These are phyloP conservation scores for Nephrotoma guestfalica DNA, from an alignment of 2,888 invertebrate genomes.

Conservation along the genomic window DNA sequence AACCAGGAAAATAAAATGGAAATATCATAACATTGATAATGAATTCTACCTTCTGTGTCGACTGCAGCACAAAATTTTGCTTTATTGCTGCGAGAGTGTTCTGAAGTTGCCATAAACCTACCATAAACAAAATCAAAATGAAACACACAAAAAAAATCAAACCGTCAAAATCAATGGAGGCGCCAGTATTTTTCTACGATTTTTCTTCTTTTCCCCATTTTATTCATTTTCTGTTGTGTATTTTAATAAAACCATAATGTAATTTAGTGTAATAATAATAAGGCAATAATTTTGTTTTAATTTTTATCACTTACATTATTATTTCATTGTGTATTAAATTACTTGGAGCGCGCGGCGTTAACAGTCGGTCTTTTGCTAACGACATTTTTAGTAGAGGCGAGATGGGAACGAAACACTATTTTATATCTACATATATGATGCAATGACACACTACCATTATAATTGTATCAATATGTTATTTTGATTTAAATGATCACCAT, in stretches of 20 bases:
- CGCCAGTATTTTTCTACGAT: background rate
- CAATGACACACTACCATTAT: background rate
- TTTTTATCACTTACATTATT: background rate
- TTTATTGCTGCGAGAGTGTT: background rate
- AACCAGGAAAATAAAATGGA: background rate
- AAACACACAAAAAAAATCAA: background rate
- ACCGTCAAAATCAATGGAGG: background rate
- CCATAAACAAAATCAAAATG: background rate
- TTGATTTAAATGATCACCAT: background rate
- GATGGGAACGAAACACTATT: background rate
- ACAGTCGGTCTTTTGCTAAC: background rate
- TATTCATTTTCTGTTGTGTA: background rate
- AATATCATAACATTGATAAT: background rate
- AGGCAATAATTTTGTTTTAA: background rate
- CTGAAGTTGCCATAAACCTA: background rate
- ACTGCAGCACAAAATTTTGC: background rate
- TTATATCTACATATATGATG: background rate
- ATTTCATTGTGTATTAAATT: background rate
- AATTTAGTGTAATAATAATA: background rate
- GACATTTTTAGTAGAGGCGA: background rate
- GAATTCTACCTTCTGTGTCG: background rate
- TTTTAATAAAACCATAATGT: background rate
- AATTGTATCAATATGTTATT: background rate
- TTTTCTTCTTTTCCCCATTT: background rate
- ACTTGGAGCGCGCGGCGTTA: background rate